Evolutionary conservation across 2,113 vertebrate genomes (phyloP).

Genomic region (Rhombomys opimus): DNA sequence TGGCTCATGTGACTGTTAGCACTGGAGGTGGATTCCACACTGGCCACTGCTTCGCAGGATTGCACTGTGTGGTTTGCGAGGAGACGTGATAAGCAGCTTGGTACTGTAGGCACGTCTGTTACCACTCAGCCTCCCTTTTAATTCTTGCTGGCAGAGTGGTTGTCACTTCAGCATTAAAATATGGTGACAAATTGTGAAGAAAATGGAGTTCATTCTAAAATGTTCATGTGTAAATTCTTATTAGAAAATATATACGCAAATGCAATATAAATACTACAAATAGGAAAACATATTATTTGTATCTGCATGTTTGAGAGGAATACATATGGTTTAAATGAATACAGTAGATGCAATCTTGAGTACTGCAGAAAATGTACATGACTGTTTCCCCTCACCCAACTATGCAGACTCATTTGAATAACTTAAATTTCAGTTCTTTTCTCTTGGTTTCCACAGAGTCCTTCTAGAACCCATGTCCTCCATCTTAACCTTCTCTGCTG

Average conservation of each 20-base stretch:
- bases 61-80: background rate
- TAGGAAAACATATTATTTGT: background rate
- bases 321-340: background rate
- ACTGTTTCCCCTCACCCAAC: background rate
- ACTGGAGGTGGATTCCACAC: background rate
- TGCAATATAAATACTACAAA: background rate
- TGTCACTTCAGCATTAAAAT: constrained; percentile 12
- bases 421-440: constrained; percentile 8
- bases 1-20: background rate
- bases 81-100: background rate
- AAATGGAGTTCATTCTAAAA: background rate
- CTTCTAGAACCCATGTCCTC: background rate
- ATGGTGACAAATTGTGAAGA: background rate
- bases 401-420: background rate
- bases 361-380: background rate
- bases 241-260: constrained; percentile 1
- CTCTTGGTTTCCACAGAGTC: background rate
- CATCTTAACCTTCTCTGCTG: background rate
- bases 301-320: background rate
- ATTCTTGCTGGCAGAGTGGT: background rate
- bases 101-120: background rate
- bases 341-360: background rate
- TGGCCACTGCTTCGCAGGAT: background rate
- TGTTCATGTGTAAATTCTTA: background rate
- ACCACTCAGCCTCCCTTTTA: background rate